phyloP scores from a whole-genome alignment of 2,888 invertebrate genomes.

The Lithosia quadra region DNA sequence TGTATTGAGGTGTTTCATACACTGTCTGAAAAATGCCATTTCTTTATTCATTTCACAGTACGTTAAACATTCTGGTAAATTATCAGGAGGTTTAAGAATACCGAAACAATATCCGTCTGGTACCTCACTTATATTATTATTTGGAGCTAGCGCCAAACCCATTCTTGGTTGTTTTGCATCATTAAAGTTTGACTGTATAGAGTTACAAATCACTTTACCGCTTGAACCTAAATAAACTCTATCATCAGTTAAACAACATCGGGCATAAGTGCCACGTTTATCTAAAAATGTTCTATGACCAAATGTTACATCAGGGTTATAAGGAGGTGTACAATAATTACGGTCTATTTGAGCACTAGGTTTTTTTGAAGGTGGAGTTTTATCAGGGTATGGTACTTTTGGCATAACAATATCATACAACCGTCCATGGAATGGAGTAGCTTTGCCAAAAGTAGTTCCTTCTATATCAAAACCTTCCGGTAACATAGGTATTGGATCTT shows the following conservation, averaged over 20 bases:
- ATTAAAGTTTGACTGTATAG: constrained; percentile 75
- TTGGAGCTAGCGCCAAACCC: constrained; percentile 79
- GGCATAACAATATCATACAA: constrained; percentile 79
- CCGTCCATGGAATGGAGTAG: constrained; percentile 59
- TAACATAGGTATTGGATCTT: constrained; percentile 74
- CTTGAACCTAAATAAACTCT: constrained; percentile 69
- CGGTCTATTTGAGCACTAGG: constrained; percentile 65
- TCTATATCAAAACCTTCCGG: constrained; percentile 71
- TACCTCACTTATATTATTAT: constrained; percentile 78
- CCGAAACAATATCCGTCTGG: constrained; percentile 83
- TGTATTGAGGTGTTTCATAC: constrained; percentile 79
- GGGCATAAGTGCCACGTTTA: constrained; percentile 80
- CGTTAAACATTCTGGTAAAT: constrained; percentile 78
- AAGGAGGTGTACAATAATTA: constrained; percentile 77
- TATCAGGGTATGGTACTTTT: constrained; percentile 67
- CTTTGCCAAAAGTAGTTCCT: constrained; percentile 72
- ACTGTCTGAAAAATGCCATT: constrained; percentile 74
- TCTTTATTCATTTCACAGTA: constrained; percentile 69
- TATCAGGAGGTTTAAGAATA: constrained; percentile 72
- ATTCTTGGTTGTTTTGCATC: constrained; percentile 67
- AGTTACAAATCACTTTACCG: constrained; percentile 66
- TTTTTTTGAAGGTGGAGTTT: constrained; percentile 61
- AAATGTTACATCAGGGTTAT: constrained; percentile 73
- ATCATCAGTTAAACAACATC: constrained; percentile 77
- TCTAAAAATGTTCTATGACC: constrained; percentile 78